phyloP scores from a whole-genome alignment of 2,888 invertebrate species.

The Augiades crinisus region DNA sequence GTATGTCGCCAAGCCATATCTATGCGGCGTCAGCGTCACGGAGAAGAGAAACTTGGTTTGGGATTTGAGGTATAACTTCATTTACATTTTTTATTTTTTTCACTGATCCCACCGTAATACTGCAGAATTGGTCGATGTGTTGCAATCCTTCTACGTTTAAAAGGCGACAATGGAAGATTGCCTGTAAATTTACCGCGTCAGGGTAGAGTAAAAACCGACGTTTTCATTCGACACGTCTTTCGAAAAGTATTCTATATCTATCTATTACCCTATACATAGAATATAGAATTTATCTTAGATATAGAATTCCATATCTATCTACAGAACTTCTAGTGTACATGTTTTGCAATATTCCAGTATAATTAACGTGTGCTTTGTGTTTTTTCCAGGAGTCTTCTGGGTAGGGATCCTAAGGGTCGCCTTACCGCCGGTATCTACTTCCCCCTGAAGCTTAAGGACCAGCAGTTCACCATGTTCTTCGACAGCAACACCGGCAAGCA shows the following conservation, averaged over 20 bases:
- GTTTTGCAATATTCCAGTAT: not conserved
- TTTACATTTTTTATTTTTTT: slow-evolving; percentile 1
- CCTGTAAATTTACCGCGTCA: too few relatives aligned
- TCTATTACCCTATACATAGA: too few relatives aligned
- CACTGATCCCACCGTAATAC: not conserved
- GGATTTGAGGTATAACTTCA: slow-evolving; percentile 81
- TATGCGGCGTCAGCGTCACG: slow-evolving; percentile 91
- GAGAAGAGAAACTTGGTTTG: slow-evolving; percentile 94
- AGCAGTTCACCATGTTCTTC: slow-evolving; percentile 90
- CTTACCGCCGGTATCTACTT: slow-evolving; percentile 93
- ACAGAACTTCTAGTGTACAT: too few relatives aligned
- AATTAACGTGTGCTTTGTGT: not conserved
- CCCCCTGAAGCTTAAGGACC: slow-evolving; percentile 84
- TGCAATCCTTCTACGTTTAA: too few relatives aligned
- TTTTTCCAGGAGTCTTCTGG: slow-evolving; percentile 85
- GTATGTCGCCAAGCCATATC: slow-evolving; percentile 89
- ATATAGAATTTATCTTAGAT: too few relatives aligned
- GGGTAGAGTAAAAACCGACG: too few relatives aligned
- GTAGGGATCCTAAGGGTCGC: slow-evolving; percentile 91
- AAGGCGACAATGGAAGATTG: too few relatives aligned
- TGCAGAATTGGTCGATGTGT: too few relatives aligned
- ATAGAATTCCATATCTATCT: too few relatives aligned
- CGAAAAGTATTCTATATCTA: too few relatives aligned
- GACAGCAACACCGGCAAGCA: slow-evolving; percentile 85
- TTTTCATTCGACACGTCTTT: too few relatives aligned